Evolutionary conservation across 2,888 invertebrate genomes (phyloP).

Genomic region (Rhopalosiphum nymphaeae): DNA sequence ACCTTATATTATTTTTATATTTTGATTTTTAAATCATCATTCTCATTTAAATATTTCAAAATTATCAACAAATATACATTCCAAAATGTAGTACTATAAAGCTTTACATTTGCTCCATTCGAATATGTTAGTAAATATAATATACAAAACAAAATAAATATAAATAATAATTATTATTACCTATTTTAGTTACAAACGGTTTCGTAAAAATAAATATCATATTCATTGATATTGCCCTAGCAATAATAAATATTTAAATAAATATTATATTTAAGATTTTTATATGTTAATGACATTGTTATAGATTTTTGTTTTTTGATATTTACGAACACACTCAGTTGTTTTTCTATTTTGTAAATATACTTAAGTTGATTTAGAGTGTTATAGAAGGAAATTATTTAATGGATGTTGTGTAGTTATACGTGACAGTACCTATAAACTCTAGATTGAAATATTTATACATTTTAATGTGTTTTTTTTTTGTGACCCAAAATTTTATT

Average conservation of each 20-base stretch:
- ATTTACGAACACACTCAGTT: not conserved
- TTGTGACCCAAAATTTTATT: not conserved
- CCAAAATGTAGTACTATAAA: not conserved
- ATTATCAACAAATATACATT: not conserved
- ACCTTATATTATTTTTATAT: not conserved
- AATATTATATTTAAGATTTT: too few relatives aligned
- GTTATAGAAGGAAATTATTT: not conserved
- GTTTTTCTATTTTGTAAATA: not conserved
- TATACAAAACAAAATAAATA: not conserved
- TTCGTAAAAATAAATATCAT: not conserved
- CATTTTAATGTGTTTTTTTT: not conserved
- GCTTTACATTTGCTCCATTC: not conserved
- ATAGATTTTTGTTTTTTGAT: too few relatives aligned
- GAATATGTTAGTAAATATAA: not conserved
- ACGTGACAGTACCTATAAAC: not conserved
- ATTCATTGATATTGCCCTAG: not conserved
- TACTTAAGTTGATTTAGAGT: not conserved
- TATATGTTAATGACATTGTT: too few relatives aligned
- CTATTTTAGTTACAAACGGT: not conserved
- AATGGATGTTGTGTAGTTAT: not conserved
- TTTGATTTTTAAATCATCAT: not conserved
- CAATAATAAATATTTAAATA: not conserved
- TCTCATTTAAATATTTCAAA: not conserved
- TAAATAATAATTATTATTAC: not conserved
- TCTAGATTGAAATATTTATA: not conserved